Conservation (phyloP, 2,888 invertebrate genomes). For the Athalia cordata region DNA sequence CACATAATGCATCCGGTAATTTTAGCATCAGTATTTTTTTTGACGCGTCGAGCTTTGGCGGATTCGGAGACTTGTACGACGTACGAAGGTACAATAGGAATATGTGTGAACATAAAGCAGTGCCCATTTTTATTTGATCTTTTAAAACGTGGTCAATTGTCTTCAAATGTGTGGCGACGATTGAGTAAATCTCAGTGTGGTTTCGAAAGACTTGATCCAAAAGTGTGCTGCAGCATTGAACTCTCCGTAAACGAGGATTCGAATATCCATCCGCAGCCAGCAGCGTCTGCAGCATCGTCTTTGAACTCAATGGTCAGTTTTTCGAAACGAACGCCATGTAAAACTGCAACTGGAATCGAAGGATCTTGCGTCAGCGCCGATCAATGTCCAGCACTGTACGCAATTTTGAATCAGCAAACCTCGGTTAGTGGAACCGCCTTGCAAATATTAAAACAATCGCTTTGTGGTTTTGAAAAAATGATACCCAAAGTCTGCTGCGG, state of each 20-base stretch:
- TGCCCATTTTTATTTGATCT: slow-evolving; percentile 28
- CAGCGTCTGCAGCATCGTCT: neutral
- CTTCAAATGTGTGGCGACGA: neutral
- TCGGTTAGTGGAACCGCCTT: slow-evolving; percentile 24
- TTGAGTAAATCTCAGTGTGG: slow-evolving; percentile 71
- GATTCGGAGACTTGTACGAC: slow-evolving; percentile 21
- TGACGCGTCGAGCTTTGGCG: neutral
- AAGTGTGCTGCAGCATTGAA: slow-evolving; percentile 76
- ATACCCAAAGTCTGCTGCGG: slow-evolving; percentile 77
- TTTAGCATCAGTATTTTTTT: slow-evolving; percentile 1
- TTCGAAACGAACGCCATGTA: slow-evolving; percentile 3
- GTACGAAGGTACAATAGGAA: slow-evolving; percentile 21
- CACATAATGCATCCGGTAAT: slow-evolving; percentile 21
- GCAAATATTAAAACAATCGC: slow-evolving; percentile 50
- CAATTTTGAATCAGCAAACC: neutral
- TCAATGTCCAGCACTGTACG: slow-evolving; percentile 20
- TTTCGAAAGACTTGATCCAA: slow-evolving; percentile 71
- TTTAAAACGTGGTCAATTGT: slow-evolving; percentile 4
- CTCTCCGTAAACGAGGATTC: slow-evolving; percentile 2
- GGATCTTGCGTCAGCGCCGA: slow-evolving; percentile 24
- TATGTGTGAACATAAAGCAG: slow-evolving; percentile 31
- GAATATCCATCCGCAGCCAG: neutral
- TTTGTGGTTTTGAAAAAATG: slow-evolving; percentile 73
- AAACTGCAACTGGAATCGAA: slow-evolving; percentile 11
- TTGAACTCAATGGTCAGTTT: neutral